Base-by-base conservation (phyloP, 2,888 invertebrate genomes). In the Platynereis dumerilii region DNA sequence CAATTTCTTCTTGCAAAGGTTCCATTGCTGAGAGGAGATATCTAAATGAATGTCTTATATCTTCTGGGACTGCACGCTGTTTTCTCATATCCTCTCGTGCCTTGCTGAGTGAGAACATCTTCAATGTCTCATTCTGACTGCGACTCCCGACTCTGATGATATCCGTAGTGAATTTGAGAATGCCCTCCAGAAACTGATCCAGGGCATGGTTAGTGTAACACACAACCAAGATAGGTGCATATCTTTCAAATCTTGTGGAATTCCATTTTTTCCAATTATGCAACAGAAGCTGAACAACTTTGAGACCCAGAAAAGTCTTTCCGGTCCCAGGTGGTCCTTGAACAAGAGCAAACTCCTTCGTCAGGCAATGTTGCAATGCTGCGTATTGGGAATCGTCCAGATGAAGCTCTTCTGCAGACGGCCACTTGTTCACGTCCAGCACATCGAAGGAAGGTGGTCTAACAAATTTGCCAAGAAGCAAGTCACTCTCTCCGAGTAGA, bases 271-370 rank as follows among this genome's bases (percentile, higher is more conserved):
- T 34, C 17, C 72, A 70, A 78, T 91, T 92, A 65, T 87, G 82
- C 1, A 93, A 80, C 27, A 94, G 78, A 0, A 88, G 64, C 29
- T 78, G 58, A 0, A 91, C 89, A 24, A 94, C 88, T 87, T 91
- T 90, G 34, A 92, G 84, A 0, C 93, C 93, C 67, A 93, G 82
- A 80, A 87, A 91, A 0, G 93, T 93, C 86, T 93, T 94, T 0
- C 93, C 94, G 0, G 93, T 93, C 1, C 94, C 94, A 0, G 94
- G 93, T 0, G 93, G 93, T 0, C 94, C 82, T 71, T 83, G 82
- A 26, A 79, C 82, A 52, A 83, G 66, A 2, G 80, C 75, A 26
- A 84, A 63, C 60, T 82, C 79, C 61, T 79, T 78, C 1, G 78
- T 78, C 0, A 84, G 63, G 1, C 81, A 79, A 29, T 70, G 68